Evolutionary conservation across 2,888 invertebrate genomes (phyloP).

Genomic region (Papilio gigon): DNA sequence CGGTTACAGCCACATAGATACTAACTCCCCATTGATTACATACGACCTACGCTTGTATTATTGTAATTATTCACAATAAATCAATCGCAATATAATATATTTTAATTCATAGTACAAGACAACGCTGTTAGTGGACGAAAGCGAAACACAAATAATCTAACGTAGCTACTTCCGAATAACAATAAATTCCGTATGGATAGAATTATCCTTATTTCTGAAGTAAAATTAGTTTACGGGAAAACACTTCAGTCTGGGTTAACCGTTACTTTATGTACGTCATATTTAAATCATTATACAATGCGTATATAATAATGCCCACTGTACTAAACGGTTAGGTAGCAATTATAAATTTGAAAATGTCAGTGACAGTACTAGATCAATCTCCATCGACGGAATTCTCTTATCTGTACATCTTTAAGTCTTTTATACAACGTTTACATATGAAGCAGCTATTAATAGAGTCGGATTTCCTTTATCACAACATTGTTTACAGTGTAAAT

Average conservation of each 20-base stretch:
- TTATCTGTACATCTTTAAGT: not conserved
- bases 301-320: not conserved
- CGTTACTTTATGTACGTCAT: not conserved
- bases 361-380: not conserved
- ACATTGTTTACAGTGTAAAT: conserved; percentile 56
- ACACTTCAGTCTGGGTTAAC: not conserved
- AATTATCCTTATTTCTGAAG: not conserved
- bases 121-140: not conserved
- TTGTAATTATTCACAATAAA: conserved; percentile 2
- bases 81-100: not conserved
- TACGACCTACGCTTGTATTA: not conserved
- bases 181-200: not conserved
- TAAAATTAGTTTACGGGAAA: not conserved
- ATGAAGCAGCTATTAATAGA: not conserved
- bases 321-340: not conserved
- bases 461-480: conserved; percentile 45
- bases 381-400: too few relatives aligned
- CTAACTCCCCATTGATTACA: not conserved
- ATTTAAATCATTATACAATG: not conserved
- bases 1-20: not conserved
- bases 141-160: not conserved
- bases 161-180: not conserved
- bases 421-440: not conserved
- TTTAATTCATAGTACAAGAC: not conserved
- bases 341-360: not conserved